These are phyloP conservation scores for Cacatua alba DNA, from an alignment of 2,113 vertebrate species.

Conservation along the genomic window DNA sequence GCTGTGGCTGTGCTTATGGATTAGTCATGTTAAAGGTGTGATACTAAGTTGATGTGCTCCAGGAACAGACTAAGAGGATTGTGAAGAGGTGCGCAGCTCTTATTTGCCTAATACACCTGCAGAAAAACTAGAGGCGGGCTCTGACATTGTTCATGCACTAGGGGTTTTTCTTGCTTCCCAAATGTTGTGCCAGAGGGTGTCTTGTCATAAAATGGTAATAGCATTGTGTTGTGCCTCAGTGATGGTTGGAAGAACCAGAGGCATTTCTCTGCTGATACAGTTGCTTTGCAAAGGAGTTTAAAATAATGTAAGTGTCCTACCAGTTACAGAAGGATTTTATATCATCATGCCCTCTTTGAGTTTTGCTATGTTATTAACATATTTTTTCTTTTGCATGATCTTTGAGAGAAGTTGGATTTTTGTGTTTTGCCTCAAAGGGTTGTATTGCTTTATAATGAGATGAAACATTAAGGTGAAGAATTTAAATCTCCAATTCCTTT, in stretches of 20 bases:
- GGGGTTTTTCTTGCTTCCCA: background rate
- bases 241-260: background rate
- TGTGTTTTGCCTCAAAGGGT: background rate
- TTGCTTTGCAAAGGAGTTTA: background rate
- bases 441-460: background rate
- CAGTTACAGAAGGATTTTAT: background rate
- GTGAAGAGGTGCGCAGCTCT: background rate
- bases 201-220: background rate
- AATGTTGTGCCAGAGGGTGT: background rate
- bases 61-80: background rate
- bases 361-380: background rate
- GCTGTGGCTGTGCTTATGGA: background rate
- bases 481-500: background rate
- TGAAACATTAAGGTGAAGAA: background rate
- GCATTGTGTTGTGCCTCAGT: background rate
- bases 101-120: background rate
- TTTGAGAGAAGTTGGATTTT: background rate
- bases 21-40: background rate
- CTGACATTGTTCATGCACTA: background rate
- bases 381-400: background rate
- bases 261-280: background rate
- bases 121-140: background rate
- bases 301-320: background rate
- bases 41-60: background rate
- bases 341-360: accelerated